Conservation (phyloP, 2,797 vertebrate genomes). For the Anabas testudineus region DNA sequence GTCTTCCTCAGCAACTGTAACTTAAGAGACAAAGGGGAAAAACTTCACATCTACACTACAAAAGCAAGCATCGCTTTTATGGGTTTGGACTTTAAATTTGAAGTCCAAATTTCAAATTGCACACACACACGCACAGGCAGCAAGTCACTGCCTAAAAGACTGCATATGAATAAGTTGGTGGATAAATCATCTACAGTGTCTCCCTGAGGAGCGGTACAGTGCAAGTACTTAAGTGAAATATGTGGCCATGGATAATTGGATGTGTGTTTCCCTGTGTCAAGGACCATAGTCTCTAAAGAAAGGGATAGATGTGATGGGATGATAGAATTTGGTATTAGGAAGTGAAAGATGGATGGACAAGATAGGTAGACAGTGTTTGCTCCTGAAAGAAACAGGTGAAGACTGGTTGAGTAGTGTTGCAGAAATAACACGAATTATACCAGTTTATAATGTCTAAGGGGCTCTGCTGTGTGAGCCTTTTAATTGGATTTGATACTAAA, state of each 20-base stretch:
- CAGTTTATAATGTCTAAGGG: too few relatives aligned
- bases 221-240: conserved; percentile 77
- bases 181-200: conserved; percentile 72
- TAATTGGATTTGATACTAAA: too few relatives aligned
- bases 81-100: too few relatives aligned
- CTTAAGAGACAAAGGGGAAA: conserved; percentile 34
- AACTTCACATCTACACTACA: too few relatives aligned
- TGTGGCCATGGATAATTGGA: conserved; percentile 75
- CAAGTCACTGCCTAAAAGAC: conserved; percentile 47
- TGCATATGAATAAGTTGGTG: conserved; percentile 60
- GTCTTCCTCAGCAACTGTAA: conserved; percentile 28
- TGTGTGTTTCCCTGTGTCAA: conserved; percentile 68
- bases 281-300: conserved; percentile 49
- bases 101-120: too few relatives aligned
- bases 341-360: conserved; percentile 34
- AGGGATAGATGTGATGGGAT: conserved; percentile 50
- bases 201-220: conserved; percentile 61
- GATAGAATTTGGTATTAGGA: conserved; percentile 53
- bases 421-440: conserved; percentile 41
- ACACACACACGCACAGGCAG: conserved; percentile 42
- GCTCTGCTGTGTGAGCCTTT: too few relatives aligned
- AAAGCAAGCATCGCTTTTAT: too few relatives aligned
- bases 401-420: conserved; percentile 30
- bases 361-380: conserved; percentile 18
- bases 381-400: too few relatives aligned